phyloP scores from a whole-genome alignment of 2,113 vertebrate species.

The Caranx melampygus region DNA sequence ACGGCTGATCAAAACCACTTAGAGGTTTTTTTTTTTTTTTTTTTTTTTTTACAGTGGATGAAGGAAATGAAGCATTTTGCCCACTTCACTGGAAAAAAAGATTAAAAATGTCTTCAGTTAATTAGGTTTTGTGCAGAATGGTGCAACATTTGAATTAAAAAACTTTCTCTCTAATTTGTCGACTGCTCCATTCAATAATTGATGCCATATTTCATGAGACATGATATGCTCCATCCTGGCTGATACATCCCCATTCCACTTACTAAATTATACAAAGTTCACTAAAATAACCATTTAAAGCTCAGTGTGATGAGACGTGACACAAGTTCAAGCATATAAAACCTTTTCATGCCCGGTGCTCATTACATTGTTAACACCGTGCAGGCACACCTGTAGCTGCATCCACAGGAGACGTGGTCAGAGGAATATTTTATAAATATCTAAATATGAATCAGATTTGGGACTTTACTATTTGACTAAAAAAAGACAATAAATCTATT shows the following conservation, averaged over 20 bases:
- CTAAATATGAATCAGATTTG: constrained; percentile 24
- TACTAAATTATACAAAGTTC: constrained; percentile 51
- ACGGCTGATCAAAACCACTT: constrained; percentile 18
- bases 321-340: constrained; percentile 27
- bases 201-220: constrained; percentile 46
- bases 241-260: constrained; percentile 30
- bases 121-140: constrained; percentile 19
- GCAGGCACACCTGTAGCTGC: background rate
- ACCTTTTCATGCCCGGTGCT: constrained; percentile 11
- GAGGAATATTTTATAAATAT: background rate
- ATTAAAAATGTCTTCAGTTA: constrained; percentile 20
- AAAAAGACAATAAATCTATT: constrained; percentile 16
- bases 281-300: constrained; percentile 42
- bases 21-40: background rate
- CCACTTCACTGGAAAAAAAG: constrained; percentile 25
- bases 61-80: constrained; percentile 14
- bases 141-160: constrained; percentile 32
- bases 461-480: constrained; percentile 19
- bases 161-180: constrained; percentile 14
- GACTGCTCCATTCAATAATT: constrained; percentile 40
- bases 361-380: constrained; percentile 17
- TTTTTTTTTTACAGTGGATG: background rate
- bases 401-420: background rate
- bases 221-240: constrained; percentile 16
- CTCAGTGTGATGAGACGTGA: constrained; percentile 28